Base-by-base conservation (phyloP, 1,140 invertebrate species). In the Ips typographus region DNA sequence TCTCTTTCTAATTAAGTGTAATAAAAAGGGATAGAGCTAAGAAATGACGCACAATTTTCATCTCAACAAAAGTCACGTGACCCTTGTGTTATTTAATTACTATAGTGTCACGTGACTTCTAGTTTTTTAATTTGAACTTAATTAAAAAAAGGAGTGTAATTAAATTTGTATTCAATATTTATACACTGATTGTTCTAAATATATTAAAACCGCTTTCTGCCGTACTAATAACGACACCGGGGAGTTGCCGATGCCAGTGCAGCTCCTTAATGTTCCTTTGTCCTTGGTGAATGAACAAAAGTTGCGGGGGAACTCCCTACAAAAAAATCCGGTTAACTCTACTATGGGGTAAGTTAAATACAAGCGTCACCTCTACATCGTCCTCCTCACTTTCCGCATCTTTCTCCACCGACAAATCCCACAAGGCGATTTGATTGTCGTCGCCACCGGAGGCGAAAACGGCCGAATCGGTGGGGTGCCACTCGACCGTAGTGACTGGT, bases 271-370 rank as follows among this genome's bases (percentile, higher is more conserved):
- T 91, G 76, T 99, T 95, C 61, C 90, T 93, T 80, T 99, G 97
- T 59, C 98, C 98, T 86, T 98, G 94, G 83, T 99, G 98, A 73
- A 99, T 96, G 79, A 99, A 99, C 51, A 99, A 82, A 2, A 99
- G 80, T 81, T 99, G 97, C 1, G 96, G 93, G 44, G 98, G 97
- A 42, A 99, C 81, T 76, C 93, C 88, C 81, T 89, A 82, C 70
- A 73, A 77, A 52, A 74, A 63, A 67, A 44, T 5, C 1, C 37
- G 53, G 7, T 56, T 22, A 56, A 41, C 8, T 42, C 41, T 2
- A 8, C 5, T n/a, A 59, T 41, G 7, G 53, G 7, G 37, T 37
- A 59, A 41, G n/a, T 41, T 59, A 6, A 59, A 49, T 49, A 2
- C 44, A 6, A 49, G 2, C 7, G 65, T 77, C 77, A 88, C 85